Conservation (phyloP, 2,888 invertebrate species). For the Coleophora flavipennella region DNA sequence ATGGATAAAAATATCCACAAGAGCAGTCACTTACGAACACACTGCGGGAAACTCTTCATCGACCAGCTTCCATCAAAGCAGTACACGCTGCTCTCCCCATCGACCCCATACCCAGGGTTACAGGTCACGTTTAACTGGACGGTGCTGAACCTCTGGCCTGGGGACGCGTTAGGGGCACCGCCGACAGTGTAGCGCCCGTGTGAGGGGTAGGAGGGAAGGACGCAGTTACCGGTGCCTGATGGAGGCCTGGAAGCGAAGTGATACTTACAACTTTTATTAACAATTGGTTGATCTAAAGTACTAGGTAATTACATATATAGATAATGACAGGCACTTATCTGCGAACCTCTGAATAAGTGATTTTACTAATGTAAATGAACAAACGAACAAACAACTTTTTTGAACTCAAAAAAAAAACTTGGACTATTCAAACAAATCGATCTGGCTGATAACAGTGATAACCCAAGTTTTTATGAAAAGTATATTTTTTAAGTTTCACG, state of each 20-base stretch:
- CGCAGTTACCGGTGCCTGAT: conserved; percentile 25
- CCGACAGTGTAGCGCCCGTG: conserved; percentile 33
- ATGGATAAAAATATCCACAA: background rate
- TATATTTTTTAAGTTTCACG: too few species aligned
- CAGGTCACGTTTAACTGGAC: conserved; percentile 36
- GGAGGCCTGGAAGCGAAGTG: conserved; percentile 3
- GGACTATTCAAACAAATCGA: too few species aligned
- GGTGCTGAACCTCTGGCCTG: conserved; percentile 27
- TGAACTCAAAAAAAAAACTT: too few species aligned
- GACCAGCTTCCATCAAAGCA: conserved; percentile 39
- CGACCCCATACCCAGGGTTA: conserved; percentile 29
- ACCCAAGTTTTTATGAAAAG: too few species aligned
- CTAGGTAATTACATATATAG: too few species aligned
- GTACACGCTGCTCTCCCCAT: conserved; percentile 17
- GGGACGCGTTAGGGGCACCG: conserved; percentile 25
- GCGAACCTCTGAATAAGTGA: too few species aligned
- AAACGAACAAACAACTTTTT: too few species aligned
- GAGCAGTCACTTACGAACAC: conserved; percentile 28
- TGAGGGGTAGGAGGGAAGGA: conserved; percentile 32
- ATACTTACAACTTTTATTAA: too few species aligned
- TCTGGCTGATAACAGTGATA: too few species aligned
- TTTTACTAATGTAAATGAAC: too few species aligned
- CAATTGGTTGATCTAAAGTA: too few species aligned
- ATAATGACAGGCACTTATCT: too few species aligned
- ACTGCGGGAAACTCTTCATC: conserved; percentile 15